Evolutionary conservation across 1,140 invertebrate species (phyloP).

Genomic region (Ruditapes philippinarum): DNA sequence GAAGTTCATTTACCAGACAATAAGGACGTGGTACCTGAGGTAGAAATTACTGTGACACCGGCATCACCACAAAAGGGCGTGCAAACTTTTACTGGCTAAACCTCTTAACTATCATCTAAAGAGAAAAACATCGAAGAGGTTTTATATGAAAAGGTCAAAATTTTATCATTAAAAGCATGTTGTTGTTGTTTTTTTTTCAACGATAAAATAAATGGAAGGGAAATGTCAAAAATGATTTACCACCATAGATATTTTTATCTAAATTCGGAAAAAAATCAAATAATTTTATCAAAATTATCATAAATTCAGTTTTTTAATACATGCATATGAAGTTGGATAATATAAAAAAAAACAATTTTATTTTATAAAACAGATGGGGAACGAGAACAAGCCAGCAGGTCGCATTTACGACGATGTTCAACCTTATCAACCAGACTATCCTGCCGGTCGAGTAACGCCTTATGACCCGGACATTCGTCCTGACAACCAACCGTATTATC

Average conservation of each 20-base stretch:
- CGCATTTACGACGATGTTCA: neutral
- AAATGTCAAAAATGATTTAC: too few species aligned
- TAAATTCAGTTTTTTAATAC: too few species aligned
- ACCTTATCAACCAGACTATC: neutral
- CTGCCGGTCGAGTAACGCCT: neutral
- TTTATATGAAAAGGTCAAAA: too few species aligned
- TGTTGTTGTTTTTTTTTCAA: too few species aligned
- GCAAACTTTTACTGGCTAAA: too few species aligned
- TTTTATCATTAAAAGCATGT: too few species aligned
- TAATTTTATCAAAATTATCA: too few species aligned
- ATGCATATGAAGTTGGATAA: neutral
- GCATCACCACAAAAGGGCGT: neutral
- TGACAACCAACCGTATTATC: neutral
- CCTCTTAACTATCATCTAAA: too few species aligned
- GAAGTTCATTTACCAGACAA: neutral
- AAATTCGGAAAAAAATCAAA: too few species aligned
- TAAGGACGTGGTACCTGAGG: neutral
- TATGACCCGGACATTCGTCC: neutral
- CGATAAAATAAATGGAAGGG: too few species aligned
- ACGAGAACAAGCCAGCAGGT: constrained; percentile 1
- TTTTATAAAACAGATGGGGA: neutral
- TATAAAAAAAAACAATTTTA: neutral
- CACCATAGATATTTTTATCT: too few species aligned
- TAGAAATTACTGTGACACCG: constrained; percentile 2
- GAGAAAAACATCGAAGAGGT: too few species aligned